Conservation (phyloP, 64 coral and sea anemone species). For the Actinia equina region DNA sequence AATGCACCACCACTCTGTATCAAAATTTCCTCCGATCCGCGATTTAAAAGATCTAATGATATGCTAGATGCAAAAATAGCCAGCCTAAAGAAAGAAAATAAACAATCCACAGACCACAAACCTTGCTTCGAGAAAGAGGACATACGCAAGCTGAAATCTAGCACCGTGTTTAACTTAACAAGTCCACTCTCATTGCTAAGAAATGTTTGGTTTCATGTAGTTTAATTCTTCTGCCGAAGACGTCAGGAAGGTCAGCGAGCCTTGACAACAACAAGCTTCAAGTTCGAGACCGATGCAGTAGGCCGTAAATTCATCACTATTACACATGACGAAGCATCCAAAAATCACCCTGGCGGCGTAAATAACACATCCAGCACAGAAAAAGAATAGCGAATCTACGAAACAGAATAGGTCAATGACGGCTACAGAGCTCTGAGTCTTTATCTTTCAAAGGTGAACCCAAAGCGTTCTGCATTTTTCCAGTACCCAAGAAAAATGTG, state of each 20-base stretch:
- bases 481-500: conserved; percentile 37
- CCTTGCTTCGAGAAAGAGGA: conserved; percentile 11
- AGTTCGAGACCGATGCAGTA: conserved; percentile 18
- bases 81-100: conserved; percentile 25
- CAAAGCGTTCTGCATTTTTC: conserved; percentile 33
- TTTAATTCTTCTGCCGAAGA: conserved; percentile 24
- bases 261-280: conserved; percentile 22
- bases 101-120: conserved; percentile 29
- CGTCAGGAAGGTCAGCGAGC: conserved; percentile 12
- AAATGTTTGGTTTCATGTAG: conserved; percentile 60
- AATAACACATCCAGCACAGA: conserved; percentile 9
- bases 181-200: conserved; percentile 28
- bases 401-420: conserved; percentile 18
- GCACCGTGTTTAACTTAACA: conserved; percentile 1
- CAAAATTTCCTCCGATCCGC: conserved; percentile 14
- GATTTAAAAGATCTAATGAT: conserved; percentile 30
- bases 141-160: conserved; percentile 35
- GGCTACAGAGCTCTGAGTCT: conserved; percentile 16
- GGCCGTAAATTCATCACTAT: conserved; percentile 15
- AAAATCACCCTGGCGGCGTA: conserved; percentile 35
- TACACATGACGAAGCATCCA: conserved; percentile 20
- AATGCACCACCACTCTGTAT: conserved; percentile 46
- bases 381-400: conserved; percentile 41
- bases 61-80: conserved; percentile 44
- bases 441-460: conserved; percentile 28